Conservation (phyloP, 2,113 vertebrate species). For the Myrmecobius fasciatus region DNA sequence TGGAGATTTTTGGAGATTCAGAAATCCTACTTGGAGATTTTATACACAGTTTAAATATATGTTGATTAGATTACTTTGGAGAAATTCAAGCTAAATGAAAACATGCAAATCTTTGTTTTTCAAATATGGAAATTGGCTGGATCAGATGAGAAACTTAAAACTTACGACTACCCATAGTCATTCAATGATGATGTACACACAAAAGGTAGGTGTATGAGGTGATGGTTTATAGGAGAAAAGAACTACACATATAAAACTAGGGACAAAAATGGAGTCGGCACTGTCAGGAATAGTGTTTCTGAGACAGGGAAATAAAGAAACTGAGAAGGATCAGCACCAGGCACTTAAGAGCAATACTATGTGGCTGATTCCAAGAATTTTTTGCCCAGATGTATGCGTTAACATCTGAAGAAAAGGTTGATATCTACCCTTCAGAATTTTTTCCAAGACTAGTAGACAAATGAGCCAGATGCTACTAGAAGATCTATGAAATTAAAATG, state of each 20-base stretch:
- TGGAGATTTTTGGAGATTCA: neutral
- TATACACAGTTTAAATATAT: neutral
- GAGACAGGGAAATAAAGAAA: neutral
- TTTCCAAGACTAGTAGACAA: neutral
- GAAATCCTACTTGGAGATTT: neutral
- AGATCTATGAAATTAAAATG: neutral
- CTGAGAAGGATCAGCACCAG: neutral
- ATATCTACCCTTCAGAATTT: neutral
- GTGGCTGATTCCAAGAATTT: neutral
- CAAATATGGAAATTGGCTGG: neutral
- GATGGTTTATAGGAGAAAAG: neutral
- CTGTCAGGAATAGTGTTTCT: neutral
- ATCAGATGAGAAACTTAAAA: neutral
- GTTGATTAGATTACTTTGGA: neutral
- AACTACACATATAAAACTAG: neutral
- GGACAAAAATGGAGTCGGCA: neutral
- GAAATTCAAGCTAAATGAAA: neutral
- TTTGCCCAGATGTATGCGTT: neutral
- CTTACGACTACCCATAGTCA: neutral
- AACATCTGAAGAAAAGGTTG: neutral
- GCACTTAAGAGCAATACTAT: neutral
- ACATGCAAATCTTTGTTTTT: neutral
- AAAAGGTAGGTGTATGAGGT: neutral
- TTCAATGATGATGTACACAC: neutral
- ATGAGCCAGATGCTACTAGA: neutral